These are phyloP conservation scores for Mormyrus hasselquistii DNA, from an alignment of 2,797 vertebrate species.

Conservation along the genomic window DNA sequence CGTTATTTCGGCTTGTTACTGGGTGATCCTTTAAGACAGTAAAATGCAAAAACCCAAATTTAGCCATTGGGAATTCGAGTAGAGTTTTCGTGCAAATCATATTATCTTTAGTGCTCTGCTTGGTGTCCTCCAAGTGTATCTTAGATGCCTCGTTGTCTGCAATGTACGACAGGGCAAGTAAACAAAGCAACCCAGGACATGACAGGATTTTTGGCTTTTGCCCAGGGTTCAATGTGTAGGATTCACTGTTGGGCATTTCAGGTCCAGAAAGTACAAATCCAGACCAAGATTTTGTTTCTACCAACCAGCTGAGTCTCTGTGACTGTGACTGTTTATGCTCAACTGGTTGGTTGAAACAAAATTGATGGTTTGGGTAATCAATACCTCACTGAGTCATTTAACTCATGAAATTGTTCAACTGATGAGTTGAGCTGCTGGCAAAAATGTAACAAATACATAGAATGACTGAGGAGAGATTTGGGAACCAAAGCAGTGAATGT, in stretches of 20 bases:
- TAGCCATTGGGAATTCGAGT: not conserved
- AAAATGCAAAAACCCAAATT: not conserved
- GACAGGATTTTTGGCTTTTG: not conserved
- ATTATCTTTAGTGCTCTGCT: not conserved
- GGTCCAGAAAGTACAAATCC: not conserved
- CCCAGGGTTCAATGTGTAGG: not conserved
- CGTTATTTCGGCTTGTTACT: slow-evolving; percentile 39
- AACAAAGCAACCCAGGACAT: not conserved
- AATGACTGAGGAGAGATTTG: not conserved
- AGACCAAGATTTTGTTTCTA: not conserved
- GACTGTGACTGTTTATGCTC: not conserved
- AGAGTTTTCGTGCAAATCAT: not conserved
- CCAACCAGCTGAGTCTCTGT: not conserved
- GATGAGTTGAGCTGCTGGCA: not conserved
- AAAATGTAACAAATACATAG: not conserved
- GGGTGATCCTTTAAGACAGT: not conserved
- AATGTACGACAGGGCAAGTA: not conserved
- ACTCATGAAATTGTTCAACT: not conserved
- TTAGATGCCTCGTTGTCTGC: not conserved
- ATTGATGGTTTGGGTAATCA: not conserved
- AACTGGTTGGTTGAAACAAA: not conserved
- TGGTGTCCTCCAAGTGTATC: not conserved
- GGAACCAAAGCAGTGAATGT: not conserved
- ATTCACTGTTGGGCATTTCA: not conserved
- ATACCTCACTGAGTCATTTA: not conserved